Percentiles rank a stretch among this genome's conserved stretches.
phyloP scores from a whole-genome alignment of 2,797 vertebrate genomes.

The Trachops cirrhosus region DNA sequence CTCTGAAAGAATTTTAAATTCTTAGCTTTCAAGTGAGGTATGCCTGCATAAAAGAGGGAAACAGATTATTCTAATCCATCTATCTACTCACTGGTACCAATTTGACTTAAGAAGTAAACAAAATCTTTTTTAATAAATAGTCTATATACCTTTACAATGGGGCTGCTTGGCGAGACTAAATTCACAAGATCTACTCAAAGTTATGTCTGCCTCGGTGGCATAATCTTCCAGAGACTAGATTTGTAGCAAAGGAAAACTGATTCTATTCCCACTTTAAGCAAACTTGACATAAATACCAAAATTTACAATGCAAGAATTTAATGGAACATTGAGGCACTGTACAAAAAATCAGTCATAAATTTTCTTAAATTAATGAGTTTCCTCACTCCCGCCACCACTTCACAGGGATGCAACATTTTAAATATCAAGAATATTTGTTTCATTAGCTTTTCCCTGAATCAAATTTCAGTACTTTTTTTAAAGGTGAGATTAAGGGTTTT shows the following conservation, averaged over 20 bases:
- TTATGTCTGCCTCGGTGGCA: neutral
- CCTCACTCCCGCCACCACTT: neutral
- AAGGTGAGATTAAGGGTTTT: neutral
- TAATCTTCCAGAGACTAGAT: neutral
- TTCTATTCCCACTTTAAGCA: neutral
- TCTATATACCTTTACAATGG: neutral
- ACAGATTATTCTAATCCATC: neutral
- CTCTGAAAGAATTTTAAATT: neutral
- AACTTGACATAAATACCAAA: neutral
- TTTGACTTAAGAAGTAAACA: neutral
- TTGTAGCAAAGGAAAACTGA: neutral
- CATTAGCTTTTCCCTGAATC: neutral
- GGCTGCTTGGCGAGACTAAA: neutral
- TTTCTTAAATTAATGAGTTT: neutral
- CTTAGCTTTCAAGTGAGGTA: neutral
- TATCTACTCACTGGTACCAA: neutral
- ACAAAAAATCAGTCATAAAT: neutral
- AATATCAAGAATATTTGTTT: neutral
- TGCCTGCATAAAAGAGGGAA: neutral
- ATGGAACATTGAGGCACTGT: neutral
- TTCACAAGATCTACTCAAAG: neutral
- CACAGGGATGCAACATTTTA: neutral
- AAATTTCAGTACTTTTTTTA: neutral
- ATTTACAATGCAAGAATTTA: neutral
- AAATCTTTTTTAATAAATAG: neutral